Conservation (phyloP, 2,797 vertebrate genomes). For the Acropternis orthonyx region DNA sequence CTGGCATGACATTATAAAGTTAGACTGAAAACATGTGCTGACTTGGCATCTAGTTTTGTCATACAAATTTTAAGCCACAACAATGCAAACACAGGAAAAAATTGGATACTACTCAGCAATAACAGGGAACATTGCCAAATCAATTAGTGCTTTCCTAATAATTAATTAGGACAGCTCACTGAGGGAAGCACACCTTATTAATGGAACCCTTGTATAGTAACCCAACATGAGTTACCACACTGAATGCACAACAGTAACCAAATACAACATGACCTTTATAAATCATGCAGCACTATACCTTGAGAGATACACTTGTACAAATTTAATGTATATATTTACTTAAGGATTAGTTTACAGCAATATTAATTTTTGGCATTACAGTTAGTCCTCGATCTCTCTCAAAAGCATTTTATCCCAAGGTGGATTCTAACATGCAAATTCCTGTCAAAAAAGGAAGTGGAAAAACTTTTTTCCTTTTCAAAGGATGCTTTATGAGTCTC, state of each 20-base stretch:
- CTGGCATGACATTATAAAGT: background rate
- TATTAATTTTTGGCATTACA: background rate
- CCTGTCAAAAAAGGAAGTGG: background rate
- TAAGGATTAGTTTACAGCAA: background rate
- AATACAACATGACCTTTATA: background rate
- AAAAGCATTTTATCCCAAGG: background rate
- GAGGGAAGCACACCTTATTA: background rate
- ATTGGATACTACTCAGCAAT: conserved; percentile 27
- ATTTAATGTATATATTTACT: background rate
- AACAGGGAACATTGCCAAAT: conserved; percentile 42
- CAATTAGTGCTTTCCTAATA: conserved; percentile 18
- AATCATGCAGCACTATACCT: background rate
- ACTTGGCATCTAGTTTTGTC: conserved; percentile 21
- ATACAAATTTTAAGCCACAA: conserved; percentile 25
- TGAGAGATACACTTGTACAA: background rate
- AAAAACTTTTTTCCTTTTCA: background rate
- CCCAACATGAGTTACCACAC: background rate
- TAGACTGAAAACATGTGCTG: conserved; percentile 37
- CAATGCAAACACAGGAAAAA: conserved; percentile 41
- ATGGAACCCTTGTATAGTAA: background rate
- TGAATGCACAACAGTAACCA: background rate
- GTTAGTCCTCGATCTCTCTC: background rate
- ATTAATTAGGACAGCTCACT: conserved; percentile 32
- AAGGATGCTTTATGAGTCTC: background rate
- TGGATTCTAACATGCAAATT: background rate